Evolutionary conservation across 1,140 invertebrate genomes (phyloP), one percentile per base, ranked within the genome.

Genomic region (Mamestra configurata): DNA sequence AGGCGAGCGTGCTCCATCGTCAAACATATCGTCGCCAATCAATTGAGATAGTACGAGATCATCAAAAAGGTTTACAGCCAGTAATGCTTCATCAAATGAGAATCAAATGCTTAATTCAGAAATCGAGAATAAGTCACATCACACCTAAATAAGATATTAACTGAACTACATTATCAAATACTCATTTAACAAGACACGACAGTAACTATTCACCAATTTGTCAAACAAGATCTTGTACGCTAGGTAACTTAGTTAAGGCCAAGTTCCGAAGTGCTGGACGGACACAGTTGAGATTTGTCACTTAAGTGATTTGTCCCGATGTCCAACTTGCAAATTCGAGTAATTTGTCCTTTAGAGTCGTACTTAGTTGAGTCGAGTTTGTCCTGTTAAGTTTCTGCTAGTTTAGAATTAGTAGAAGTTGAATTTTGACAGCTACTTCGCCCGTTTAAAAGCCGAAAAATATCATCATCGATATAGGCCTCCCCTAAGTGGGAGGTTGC

Each of bases 281-380:
- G 57, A 24, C 72, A 15, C 55, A 73, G 51, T 75, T 49, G 53
- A 64, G 73, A 66, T 73, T 77, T 77, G 55, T 15, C 78, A 81
- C 53, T 82, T 81, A 83, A 83, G 68, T 68, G 68, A 80, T 82
- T 61, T 80, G 80, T 80, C 76, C 15, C n/a, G 61, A 78, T n/a
- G 70, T 22, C 35, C n/a, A 82, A 68, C 73, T 81, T 66, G 37
- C 27, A 35, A 75, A 68, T 46, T 61, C 40, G 80, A 72, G 37
- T 80, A 70, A 71, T 78, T 84, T 77, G 75, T 68, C 49, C 35
- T 13, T 11, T 7, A 15, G n/a, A 20, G 35, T 37, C 35, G 35
- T 4, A 37, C n/a, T 37, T 8, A 10, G 35, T 20, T n/a, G 59
- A 64, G 15, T 7, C 8, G 20, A 55, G 10, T 24, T 64, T 64